Evolutionary conservation across 2,888 invertebrate genomes (phyloP), one percentile per base, ranked within the genome.

Genomic region (Therioaphis trifolii): DNA sequence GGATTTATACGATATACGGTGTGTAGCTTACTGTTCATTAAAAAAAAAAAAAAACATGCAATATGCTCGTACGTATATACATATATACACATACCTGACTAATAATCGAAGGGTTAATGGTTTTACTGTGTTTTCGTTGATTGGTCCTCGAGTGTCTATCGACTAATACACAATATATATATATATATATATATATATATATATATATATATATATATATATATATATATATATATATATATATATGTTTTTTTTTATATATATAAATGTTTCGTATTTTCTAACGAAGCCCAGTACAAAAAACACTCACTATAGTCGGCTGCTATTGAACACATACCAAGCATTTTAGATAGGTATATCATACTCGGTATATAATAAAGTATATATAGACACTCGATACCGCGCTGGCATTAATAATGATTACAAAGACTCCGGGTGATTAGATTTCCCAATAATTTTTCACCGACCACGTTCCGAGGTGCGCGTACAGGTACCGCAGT

Each of bases 101-200:
- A 63, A 11, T 4, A n/a, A 35, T 29, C 24, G 58, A 79, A 27
- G 24, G 77, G 79, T 71, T 80, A 80, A 80, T 80, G 79, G 71
- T 69, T 46, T 80, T 71, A 80, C 61, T 24, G 46, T 80, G 71
- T 80, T 80, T 58, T 58, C 71, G 58, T 69, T 29, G 69, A 61
- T 69, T 71, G 69, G 58, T 46, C 27, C 9, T 52, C 35, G 61
- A 68, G 78, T 78, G 66, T 35, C 35, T 66, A 40, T 66, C 66
- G 52, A 66, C 66, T 49, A 77, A 63, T 24, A 21, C 18, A n/a
- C n/a, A n/a, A n/a, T n/a, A n/a, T n/a, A n/a, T n/a, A n/a, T n/a
- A n/a, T n/a, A n/a, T n/a, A n/a, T n/a, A n/a, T n/a, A n/a, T n/a
- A n/a, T n/a, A n/a, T n/a, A n/a, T n/a, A n/a, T n/a, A n/a, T n/a